Conservation (phyloP, 1,140 invertebrate genomes). For the Drosophila pandora region DNA sequence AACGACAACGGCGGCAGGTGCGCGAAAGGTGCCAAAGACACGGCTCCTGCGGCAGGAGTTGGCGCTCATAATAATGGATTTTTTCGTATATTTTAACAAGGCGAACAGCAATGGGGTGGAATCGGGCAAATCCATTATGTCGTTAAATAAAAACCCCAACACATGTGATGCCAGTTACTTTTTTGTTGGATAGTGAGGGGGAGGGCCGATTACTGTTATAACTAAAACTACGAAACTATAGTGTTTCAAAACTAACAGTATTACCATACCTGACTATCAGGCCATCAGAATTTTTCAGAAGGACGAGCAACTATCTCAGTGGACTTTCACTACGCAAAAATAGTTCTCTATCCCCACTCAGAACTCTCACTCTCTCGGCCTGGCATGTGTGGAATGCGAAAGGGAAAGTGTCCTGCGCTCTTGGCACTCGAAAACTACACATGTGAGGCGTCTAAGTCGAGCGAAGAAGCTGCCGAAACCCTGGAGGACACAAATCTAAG, state of each 20-base stretch:
- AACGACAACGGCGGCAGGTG: slow-evolving; percentile 67
- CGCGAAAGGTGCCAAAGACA: slow-evolving; percentile 32
- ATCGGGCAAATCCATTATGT: slow-evolving; percentile 26
- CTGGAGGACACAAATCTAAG: slow-evolving; percentile 12
- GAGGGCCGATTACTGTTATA: slow-evolving; percentile 60
- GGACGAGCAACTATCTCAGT: slow-evolving; percentile 71
- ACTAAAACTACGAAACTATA: slow-evolving; percentile 80
- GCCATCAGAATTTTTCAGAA: slow-evolving; percentile 52
- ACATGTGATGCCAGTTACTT: neutral
- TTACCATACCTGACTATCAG: slow-evolving; percentile 82
- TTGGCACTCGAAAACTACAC: slow-evolving; percentile 76
- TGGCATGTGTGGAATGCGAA: slow-evolving; percentile 47
- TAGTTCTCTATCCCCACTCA: slow-evolving; percentile 49
- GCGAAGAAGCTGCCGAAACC: slow-evolving; percentile 55
- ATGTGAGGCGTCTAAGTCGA: slow-evolving; percentile 67
- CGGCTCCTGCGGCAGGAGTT: slow-evolving; percentile 52
- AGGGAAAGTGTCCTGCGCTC: slow-evolving; percentile 77
- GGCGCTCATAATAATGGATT: slow-evolving; percentile 81
- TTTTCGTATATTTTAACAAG: slow-evolving; percentile 82
- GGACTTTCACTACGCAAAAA: slow-evolving; percentile 41
- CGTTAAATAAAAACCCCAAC: slow-evolving; percentile 32
- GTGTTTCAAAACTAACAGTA: slow-evolving; percentile 84
- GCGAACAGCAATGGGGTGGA: slow-evolving; percentile 71
- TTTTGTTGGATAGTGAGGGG: neutral
- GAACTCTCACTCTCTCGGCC: slow-evolving; percentile 4